A percentile compares a stretch with the other conserved stretches of the same genome.
Evolutionary conservation across 2,113 vertebrate genomes (phyloP).

Genomic region (Eudyptes chrysolophus): DNA sequence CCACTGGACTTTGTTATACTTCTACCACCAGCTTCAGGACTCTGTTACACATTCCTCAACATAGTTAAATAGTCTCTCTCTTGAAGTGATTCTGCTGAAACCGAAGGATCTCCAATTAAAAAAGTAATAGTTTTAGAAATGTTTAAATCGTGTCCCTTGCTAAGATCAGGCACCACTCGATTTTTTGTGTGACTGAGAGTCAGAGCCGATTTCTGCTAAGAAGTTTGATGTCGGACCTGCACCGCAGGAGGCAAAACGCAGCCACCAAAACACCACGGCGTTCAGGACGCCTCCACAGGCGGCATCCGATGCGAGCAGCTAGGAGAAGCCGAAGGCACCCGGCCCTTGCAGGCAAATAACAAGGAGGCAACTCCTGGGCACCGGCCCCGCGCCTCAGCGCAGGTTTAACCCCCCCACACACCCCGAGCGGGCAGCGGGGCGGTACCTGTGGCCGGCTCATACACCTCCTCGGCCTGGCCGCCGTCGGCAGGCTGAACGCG

Average conservation of each 20-base stretch:
- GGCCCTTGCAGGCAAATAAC: not conserved
- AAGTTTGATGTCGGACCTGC: rapidly evolving
- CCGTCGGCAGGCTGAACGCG: constrained; percentile 76
- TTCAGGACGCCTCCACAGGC: rapidly evolving
- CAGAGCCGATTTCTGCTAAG: too few relatives aligned
- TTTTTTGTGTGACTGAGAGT: too few relatives aligned
- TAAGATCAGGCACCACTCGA: not conserved
- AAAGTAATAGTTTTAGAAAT: rapidly evolving
- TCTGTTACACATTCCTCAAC: not conserved
- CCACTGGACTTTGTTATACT: not conserved
- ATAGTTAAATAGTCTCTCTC: not conserved
- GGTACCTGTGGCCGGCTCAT: constrained; percentile 90
- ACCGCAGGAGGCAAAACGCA: too few relatives aligned
- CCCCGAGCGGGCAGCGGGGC: not conserved
- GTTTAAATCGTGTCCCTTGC: not conserved
- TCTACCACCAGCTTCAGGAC: not conserved
- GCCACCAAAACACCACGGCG: not conserved
- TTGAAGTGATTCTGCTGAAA: not conserved
- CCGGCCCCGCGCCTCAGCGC: not conserved
- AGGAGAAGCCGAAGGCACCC: not conserved
- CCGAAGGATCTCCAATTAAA: not conserved
- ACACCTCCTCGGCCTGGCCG: constrained; percentile 79
- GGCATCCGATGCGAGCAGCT: rapidly evolving
- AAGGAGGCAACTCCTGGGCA: not conserved
- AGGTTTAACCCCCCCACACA: not conserved